Evolutionary conservation across 1,140 invertebrate species (phyloP).

Genomic region (Calosoma granatense): DNA sequence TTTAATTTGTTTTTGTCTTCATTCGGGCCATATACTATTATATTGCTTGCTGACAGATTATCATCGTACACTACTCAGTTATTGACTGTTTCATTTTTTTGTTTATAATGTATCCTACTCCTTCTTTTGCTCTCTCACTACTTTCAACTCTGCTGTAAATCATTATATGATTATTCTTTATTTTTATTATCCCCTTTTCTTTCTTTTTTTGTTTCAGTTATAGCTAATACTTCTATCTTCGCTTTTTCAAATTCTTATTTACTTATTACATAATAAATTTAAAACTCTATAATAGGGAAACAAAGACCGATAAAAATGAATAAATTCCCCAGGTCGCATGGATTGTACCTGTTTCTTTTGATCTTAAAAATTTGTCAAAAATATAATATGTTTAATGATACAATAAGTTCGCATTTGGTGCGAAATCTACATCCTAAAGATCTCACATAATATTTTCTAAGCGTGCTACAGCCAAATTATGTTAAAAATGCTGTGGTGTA

Average conservation of each 20-base stretch:
- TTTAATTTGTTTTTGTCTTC: not conserved
- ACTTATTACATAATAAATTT: too few species aligned
- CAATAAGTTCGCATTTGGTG: too few species aligned
- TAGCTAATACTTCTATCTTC: conserved; percentile 11
- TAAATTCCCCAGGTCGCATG: too few species aligned
- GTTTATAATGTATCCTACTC: not conserved
- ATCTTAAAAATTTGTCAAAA: too few species aligned
- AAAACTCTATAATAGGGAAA: too few species aligned
- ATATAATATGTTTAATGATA: too few species aligned
- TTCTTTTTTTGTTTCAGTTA: conserved; percentile 13
- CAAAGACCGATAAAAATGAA: too few species aligned
- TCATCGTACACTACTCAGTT: not conserved
- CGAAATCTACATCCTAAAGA: too few species aligned
- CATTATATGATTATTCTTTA: conserved; percentile 1
- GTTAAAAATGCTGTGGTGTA: too few species aligned
- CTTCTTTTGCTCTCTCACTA: not conserved
- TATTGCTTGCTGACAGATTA: not conserved
- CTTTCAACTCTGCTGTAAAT: not conserved
- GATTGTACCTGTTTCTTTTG: too few species aligned
- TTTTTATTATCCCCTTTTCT: conserved; percentile 9
- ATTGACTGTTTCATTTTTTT: not conserved
- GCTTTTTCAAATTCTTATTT: conserved; percentile 13
- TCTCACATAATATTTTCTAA: too few species aligned
- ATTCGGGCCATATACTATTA: not conserved
- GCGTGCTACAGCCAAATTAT: too few species aligned